These are phyloP conservation scores for Drosophila repleta DNA, from an alignment of 1,140 invertebrate genomes.

Conservation along the genomic window DNA sequence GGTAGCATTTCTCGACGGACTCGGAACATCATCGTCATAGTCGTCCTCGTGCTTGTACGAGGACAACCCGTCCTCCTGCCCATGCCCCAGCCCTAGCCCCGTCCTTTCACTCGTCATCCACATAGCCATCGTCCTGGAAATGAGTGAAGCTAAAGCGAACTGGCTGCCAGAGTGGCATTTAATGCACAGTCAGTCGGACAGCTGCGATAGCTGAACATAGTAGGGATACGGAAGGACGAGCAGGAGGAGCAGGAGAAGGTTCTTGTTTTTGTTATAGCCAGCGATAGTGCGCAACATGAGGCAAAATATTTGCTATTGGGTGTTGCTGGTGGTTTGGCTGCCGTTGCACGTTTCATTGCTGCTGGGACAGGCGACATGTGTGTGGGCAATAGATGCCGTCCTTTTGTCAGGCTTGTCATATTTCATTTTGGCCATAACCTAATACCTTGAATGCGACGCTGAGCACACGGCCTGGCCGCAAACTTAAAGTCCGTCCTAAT, in stretches of 20 bases:
- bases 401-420: conserved; percentile 79
- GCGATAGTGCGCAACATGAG: conserved; percentile 46
- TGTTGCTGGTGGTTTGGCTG: conserved; percentile 16
- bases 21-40: conserved; percentile 10
- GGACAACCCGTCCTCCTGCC: background rate
- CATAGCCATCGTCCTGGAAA: conserved; percentile 40
- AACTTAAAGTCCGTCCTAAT: conserved; percentile 70
- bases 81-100: no score
- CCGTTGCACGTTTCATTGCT: conserved; percentile 20
- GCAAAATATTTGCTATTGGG: conserved; percentile 49
- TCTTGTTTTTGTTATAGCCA: conserved; percentile 14
- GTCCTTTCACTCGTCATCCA: background rate
- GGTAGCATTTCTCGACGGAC: conserved; percentile 1
- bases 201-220: conserved; percentile 18
- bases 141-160: conserved; percentile 69
- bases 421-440: conserved; percentile 74
- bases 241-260: background rate
- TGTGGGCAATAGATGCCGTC: conserved; percentile 58
- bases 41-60: conserved; percentile 7
- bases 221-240: background rate
- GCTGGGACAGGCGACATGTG: conserved; percentile 1
- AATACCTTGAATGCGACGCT: conserved; percentile 66
- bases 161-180: conserved; percentile 72
- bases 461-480: conserved; percentile 24
- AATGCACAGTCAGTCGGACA: conserved; percentile 58